Base-by-base conservation (phyloP, 2,797 vertebrate species). In the Oophaga sylvatica region DNA sequence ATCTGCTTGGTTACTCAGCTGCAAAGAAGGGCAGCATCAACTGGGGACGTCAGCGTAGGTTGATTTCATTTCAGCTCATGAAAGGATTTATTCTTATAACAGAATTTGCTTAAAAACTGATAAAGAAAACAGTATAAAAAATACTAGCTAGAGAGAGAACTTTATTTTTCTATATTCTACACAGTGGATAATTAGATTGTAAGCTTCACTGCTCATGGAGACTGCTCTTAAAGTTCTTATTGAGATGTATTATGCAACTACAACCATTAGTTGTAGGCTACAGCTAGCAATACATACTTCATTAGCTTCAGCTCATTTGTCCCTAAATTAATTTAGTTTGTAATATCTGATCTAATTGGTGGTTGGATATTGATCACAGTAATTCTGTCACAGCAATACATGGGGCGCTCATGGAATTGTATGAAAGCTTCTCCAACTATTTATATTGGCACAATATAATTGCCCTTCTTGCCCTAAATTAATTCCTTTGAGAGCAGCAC, bases 1-100 rank as follows among this genome's bases (percentile, higher is more conserved):
- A 77, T 88, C 59, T 85, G 79, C 87, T 81, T 77, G 83, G 62
- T 86, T 89, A 59, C 88, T 86, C 65, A 78, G 45, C 80, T 70
- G 88, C 88, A 78, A 31, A 78, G 60, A 81, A 63, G n/a, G 71
- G 67, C 78, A 81, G 45, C 45, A 53, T 65, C 31, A 73, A 59
- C 45, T 60, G 48, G 68, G 8, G 53, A 20, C 13, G 22, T 73
- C 53, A 17, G 59, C 22, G 20, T 75, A 75, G n/a, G 17, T 13
- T 29, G 22, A 83, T 73, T 60, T 45, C 59, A 77, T 63, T n/a
- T 75, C 15, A 73, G 53, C n/a, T 71, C 53, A 53, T 56, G 56
- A 60, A 15, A 31, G 20, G 65, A 26, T 71, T 85, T 57, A 41
- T 7, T 60, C 67, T 75, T 60, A 57, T 20, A 45, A 62, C 29